These are phyloP conservation scores for Pogonomyrmex californicus DNA, from an alignment of 1,140 invertebrate genomes.

Conservation along the genomic window DNA sequence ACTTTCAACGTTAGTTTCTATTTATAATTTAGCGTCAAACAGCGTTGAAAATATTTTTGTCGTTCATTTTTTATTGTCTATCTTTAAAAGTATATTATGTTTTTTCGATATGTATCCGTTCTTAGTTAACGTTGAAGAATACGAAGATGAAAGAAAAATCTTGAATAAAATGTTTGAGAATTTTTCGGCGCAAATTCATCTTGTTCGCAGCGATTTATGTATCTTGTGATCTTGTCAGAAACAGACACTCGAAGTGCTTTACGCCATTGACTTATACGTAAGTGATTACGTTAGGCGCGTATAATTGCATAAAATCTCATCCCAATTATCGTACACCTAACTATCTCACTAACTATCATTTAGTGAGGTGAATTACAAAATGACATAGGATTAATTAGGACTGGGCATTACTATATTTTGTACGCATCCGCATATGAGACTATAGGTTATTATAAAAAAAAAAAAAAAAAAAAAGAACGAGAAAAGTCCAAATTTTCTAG, in stretches of 20 bases:
- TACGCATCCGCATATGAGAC: too few relatives aligned
- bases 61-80: not conserved
- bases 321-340: not conserved
- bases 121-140: not conserved
- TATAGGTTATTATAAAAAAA: constrained; percentile 7
- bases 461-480: not conserved
- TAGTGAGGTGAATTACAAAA: constrained; percentile 34
- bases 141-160: not conserved
- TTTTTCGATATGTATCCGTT: not conserved
- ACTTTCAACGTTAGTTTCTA: not conserved
- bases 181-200: not conserved
- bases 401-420: not conserved
- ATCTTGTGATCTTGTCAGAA: not conserved
- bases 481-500: not conserved
- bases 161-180: not conserved
- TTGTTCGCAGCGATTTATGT: not conserved
- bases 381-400: constrained; percentile 3
- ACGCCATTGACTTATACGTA: constrained; percentile 10
- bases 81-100: not conserved
- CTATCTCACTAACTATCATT: not conserved
- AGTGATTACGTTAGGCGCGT: constrained; percentile 29
- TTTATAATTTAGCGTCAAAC: not conserved
- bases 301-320: constrained; percentile 38
- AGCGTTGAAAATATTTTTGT: not conserved
- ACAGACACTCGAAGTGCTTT: not conserved